phyloP scores from a whole-genome alignment of 1,140 invertebrate species.

The Neomicropteryx cornuta region DNA sequence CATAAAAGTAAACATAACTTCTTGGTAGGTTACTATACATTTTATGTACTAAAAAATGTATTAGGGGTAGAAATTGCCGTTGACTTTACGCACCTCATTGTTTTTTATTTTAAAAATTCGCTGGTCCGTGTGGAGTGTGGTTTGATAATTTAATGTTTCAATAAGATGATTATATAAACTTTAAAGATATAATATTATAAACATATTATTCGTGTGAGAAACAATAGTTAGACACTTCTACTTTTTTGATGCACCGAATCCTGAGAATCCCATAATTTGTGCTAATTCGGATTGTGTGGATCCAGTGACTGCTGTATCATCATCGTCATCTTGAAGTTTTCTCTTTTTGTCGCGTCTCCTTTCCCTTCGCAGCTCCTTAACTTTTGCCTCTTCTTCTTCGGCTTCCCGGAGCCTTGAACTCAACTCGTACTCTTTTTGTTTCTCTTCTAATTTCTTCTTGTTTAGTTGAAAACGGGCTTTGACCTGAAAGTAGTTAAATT shows the following conservation, averaged over 20 bases:
- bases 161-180: no score
- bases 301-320: constrained; percentile 44
- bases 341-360: constrained; percentile 83
- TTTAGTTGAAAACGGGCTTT: constrained; percentile 89
- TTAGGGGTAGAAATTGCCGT: no score
- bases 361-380: constrained; percentile 87
- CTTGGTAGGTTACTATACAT: no score
- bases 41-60: no score
- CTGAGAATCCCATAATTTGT: constrained; percentile 94
- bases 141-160: no score
- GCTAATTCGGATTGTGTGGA: constrained; percentile 74
- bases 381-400: constrained; percentile 93
- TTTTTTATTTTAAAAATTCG: no score
- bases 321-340: constrained; percentile 64
- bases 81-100: no score
- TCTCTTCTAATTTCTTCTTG: constrained; percentile 91
- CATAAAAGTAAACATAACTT: no score
- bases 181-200: no score
- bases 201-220: no score
- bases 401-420: constrained; percentile 84
- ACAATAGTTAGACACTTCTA: constrained; percentile 4
- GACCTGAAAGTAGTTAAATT: constrained; percentile 59
- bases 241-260: constrained; percentile 89
- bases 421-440: constrained; percentile 93
- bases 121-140: no score